Conservation (phyloP, 2,888 invertebrate species). For the Chirona hameri region DNA sequence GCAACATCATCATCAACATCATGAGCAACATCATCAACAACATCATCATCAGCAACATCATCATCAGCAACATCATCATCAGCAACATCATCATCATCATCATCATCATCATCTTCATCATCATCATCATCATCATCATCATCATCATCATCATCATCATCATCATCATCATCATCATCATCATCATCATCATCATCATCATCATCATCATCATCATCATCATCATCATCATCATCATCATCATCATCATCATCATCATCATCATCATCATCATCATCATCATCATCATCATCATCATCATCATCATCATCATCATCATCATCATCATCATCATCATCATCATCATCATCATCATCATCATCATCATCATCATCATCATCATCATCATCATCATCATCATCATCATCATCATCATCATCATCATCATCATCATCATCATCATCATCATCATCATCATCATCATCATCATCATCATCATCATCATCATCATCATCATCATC, state of each 20-base stretch:
- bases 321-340: constrained; percentile 22
- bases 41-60: too few relatives aligned
- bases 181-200: too few relatives aligned
- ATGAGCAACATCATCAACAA: too few relatives aligned
- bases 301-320: constrained; percentile 22
- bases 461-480: constrained; percentile 9
- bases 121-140: too few relatives aligned
- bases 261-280: constrained; percentile 22
- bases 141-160: too few relatives aligned
- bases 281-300: constrained; percentile 22
- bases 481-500: too few relatives aligned
- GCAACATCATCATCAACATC: too few relatives aligned
- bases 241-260: constrained; percentile 22
- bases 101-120: too few relatives aligned
- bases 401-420: constrained; percentile 22
- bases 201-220: constrained; percentile 22
- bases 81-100: too few relatives aligned
- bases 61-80: too few relatives aligned
- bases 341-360: constrained; percentile 22
- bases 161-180: too few relatives aligned
- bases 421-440: too few relatives aligned
- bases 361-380: constrained; percentile 22
- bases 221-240: constrained; percentile 10
- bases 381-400: constrained; percentile 22
- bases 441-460: background rate